Evolutionary conservation across 2,797 vertebrate species (phyloP), one percentile per base, ranked within the genome.

Genomic region (Eulemur rubriventer): DNA sequence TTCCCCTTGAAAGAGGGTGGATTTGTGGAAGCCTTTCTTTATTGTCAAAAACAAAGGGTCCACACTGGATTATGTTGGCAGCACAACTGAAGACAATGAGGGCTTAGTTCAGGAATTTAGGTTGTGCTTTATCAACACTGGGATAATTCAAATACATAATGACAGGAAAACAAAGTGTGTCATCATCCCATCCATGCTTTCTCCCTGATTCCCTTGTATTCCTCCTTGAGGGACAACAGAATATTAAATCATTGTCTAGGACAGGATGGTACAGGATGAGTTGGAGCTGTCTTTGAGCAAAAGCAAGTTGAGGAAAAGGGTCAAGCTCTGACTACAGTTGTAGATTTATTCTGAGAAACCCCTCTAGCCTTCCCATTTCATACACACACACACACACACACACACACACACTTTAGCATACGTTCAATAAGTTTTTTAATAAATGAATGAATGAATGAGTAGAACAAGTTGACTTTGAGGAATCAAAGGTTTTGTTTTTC

Each of bases 11-110:
- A 89, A 94, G 75, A 59, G 17, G 35, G 24, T 10, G 14, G 86
- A 35, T 91, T 87, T 92, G 38, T 89, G 86, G 86, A 95, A 96
- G 69, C 33, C 22, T 89, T 83, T 95, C 84, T 88, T 43, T 86
- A 65, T 89, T 95, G 67, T 72, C 18, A 55, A 70, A 57, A 67
- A 93, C 94, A 96, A 94, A 94, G 75, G 43, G 63, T 20, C 17
- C 80, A 78, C 38, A 46, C 20, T 89, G 52, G 52, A 84, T 87
- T 93, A 24, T 63, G 28, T 17, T 89, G 75, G 75, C 41, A 81
- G 52, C 28, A 73, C 63, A 82, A 81, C 7, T 72, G 75, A 87
- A 83, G 14, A 75, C 81, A 91, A 81, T 81, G 65, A 96, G 43
- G 72, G 57, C 73, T 96, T 96, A 72, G 89, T 94, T 79, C 30